These are phyloP conservation scores for Heliconius congener DNA, from an alignment of 1,140 invertebrate species.

Conservation along the genomic window DNA sequence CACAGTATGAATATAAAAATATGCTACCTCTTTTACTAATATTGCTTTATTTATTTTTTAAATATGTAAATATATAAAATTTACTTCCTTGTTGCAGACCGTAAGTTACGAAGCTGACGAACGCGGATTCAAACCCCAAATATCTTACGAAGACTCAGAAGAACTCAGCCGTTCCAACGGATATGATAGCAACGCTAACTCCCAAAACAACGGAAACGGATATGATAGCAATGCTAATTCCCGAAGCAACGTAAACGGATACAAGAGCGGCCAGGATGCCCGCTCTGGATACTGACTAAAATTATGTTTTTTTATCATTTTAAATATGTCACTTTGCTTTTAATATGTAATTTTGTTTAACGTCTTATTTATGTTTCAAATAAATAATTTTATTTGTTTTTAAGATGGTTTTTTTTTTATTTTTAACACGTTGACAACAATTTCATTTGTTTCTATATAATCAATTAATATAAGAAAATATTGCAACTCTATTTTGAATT, in stretches of 20 bases:
- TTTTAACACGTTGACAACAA: neutral
- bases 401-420: neutral
- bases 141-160: constrained; percentile 79
- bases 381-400: constrained; percentile 5
- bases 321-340: constrained; percentile 16
- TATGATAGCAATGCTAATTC: constrained; percentile 48
- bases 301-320: constrained; percentile 2
- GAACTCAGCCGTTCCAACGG: constrained; percentile 50
- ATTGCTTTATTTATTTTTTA: too few species aligned
- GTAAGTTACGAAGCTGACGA: constrained; percentile 90
- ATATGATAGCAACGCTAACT: constrained; percentile 54
- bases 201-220: constrained; percentile 43
- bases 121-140: constrained; percentile 88
- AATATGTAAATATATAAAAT: too few species aligned
- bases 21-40: too few species aligned
- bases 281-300: constrained; percentile 57
- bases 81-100: constrained; percentile 73
- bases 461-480: neutral
- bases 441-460: neutral
- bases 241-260: constrained; percentile 47
- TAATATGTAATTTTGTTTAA: neutral
- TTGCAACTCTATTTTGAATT: too few species aligned
- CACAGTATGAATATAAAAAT: too few species aligned
- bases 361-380: neutral
- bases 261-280: constrained; percentile 43